Evolutionary conservation across 2,888 invertebrate species (phyloP), one percentile per base, ranked within the genome.

Genomic region (Sericinus montela): DNA sequence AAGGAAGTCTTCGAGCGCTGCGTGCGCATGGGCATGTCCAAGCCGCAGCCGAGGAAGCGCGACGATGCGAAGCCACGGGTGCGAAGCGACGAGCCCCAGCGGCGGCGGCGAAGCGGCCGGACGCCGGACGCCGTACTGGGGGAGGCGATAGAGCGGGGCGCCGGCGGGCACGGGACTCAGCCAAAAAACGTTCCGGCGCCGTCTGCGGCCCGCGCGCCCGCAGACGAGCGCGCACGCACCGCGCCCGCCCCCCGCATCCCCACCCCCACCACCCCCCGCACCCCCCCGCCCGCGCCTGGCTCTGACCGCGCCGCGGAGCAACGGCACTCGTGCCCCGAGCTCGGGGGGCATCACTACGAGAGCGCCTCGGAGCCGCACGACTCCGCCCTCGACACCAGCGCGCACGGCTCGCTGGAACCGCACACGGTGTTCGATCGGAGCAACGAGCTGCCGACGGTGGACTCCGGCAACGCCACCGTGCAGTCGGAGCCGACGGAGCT

Each of bases 141-240:
- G 60, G 92, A 93, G 64, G 93, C 93, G 48, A 94, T 94, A 54
- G 92, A 90, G 34, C 89, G 90, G 0, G 94, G 92, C 11, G 82
- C 75, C 14, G 67, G 69, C 8, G 66, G 58, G 45, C 53, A 53
- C 57, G 59, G 57, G 16, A 45, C 53, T 53, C 64, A 68, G 80
- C 66, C 93, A 94, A 94, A 94, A 94, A 94, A 94, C 94, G 93
- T 80, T 84, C 89, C 81, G 86, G 91, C 90, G 92, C 92, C 94
- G 93, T 91, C 93, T 93, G 93, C 91, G 89, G 84, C 75, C 77
- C 87, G 80, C 90, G 90, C 90, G 76, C 74, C 74, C 83, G 87
- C 81, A 84, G 86, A 74, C 84, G 86, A 65, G 71, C 72, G 60
- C 75, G 71, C 65, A 60, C 65, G 51, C 75, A 73, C 69, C 80